These are phyloP conservation scores for Chymomyza fuscimana DNA, from an alignment of 2,888 invertebrate species.

Conservation along the genomic window DNA sequence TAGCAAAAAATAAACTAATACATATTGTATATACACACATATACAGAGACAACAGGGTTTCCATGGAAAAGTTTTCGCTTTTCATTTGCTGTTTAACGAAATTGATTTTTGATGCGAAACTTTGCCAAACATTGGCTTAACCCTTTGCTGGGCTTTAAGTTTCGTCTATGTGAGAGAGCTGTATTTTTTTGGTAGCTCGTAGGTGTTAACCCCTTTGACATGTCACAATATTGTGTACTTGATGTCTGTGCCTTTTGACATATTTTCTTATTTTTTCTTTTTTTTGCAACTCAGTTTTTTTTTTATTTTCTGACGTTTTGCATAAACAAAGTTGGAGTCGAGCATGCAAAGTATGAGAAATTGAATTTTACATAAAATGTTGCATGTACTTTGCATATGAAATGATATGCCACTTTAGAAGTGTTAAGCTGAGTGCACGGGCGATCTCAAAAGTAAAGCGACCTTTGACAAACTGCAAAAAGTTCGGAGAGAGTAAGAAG, in stretches of 20 bases:
- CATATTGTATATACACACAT: not conserved
- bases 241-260: not conserved
- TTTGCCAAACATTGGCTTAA: constrained; percentile 12
- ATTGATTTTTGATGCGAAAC: constrained; percentile 65
- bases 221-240: constrained; percentile 38
- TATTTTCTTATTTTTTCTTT: not conserved
- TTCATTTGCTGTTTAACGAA: constrained; percentile 60
- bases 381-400: constrained; percentile 43
- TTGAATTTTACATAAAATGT: constrained; percentile 47
- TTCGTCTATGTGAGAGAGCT: not conserved
- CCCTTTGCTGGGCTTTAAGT: constrained; percentile 8
- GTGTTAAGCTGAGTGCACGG: not conserved
- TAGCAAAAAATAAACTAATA: not conserved
- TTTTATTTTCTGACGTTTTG: constrained; percentile 52
- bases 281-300: constrained; percentile 30
- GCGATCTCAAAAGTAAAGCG: not conserved
- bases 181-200: not conserved
- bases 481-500: not conserved
- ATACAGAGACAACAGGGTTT: not conserved
- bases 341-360: constrained; percentile 25
- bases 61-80: constrained; percentile 26
- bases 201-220: constrained; percentile 59
- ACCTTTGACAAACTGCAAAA: not conserved
- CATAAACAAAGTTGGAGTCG: constrained; percentile 39
- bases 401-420: not conserved